These are phyloP conservation scores for Megalurothrips usitatus DNA, from an alignment of 2,888 invertebrate species.

Conservation along the genomic window DNA sequence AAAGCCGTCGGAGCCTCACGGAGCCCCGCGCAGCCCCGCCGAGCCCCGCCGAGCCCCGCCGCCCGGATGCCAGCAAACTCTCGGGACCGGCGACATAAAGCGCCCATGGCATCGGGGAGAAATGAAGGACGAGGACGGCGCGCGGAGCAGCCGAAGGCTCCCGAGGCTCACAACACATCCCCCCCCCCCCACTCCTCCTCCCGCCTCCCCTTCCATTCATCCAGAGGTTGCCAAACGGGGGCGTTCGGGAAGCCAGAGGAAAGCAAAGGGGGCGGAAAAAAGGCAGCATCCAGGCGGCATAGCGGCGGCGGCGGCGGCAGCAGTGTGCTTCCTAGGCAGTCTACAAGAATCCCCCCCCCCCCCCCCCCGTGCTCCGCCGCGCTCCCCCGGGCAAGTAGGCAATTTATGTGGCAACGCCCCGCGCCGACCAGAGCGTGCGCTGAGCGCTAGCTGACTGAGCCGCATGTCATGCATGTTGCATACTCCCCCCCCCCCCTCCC, in stretches of 20 bases:
- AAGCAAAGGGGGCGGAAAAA: background rate
- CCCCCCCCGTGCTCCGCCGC: background rate
- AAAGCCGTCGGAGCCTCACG: no score
- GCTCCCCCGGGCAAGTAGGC: conserved; percentile 7
- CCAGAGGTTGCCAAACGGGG: no score
- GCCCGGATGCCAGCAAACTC: background rate
- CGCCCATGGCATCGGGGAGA: background rate
- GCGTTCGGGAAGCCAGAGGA: no score
- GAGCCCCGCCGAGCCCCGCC: no score
- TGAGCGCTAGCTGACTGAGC: background rate
- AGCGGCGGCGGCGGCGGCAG: background rate
- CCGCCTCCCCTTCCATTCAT: background rate
- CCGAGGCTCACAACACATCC: background rate
- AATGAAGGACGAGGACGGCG: background rate
- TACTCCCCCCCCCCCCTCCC: background rate
- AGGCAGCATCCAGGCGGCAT: background rate
- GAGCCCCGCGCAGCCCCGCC: no score
- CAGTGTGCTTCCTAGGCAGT: background rate
- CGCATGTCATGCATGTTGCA: conserved; percentile 15
- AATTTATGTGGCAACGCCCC: conserved; percentile 8
- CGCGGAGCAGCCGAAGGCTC: background rate
- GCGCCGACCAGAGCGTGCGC: background rate
- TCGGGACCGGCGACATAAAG: background rate
- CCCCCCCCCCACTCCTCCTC: background rate
- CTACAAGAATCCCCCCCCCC: background rate